These are phyloP conservation scores for Trissolcus brochymenae DNA, from an alignment of 2,888 invertebrate species.

Conservation along the genomic window DNA sequence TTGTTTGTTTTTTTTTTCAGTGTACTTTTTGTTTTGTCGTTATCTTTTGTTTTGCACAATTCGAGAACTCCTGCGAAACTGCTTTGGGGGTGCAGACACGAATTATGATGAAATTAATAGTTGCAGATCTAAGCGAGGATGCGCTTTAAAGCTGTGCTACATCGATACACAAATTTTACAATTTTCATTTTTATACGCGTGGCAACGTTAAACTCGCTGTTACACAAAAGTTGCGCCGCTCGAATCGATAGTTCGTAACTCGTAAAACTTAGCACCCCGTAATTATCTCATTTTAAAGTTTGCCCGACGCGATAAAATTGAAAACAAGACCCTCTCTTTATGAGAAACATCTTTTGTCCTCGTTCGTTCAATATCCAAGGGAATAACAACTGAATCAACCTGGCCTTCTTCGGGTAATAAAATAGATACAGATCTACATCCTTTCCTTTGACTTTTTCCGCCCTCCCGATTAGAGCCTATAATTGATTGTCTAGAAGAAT, in stretches of 20 bases:
- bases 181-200: slow-evolving; percentile 26
- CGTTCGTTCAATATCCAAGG: too few relatives aligned
- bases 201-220: slow-evolving; percentile 26
- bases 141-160: slow-evolving; percentile 11
- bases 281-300: slow-evolving; percentile 45
- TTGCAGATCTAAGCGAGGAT: too few relatives aligned
- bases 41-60: too few relatives aligned
- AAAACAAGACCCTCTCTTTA: slow-evolving; percentile 13
- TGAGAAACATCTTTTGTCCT: slow-evolving; percentile 10
- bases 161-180: slow-evolving; percentile 28
- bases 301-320: slow-evolving; percentile 29
- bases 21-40: too few relatives aligned
- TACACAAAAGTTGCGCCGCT: slow-evolving; percentile 23
- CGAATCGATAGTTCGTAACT: slow-evolving; percentile 43
- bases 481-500: slow-evolving; percentile 29
- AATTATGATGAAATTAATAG: too few relatives aligned
- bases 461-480: slow-evolving; percentile 9
- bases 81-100: too few relatives aligned
- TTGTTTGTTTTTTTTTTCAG: too few relatives aligned
- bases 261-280: slow-evolving; percentile 25
- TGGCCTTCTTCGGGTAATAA: neutral
- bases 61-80: neutral
- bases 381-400: neutral
- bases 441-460: slow-evolving; percentile 1
- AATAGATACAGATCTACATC: slow-evolving; percentile 3